These are phyloP conservation scores for Gallirallus australis DNA, from an alignment of 2,797 vertebrate genomes.

Conservation along the genomic window DNA sequence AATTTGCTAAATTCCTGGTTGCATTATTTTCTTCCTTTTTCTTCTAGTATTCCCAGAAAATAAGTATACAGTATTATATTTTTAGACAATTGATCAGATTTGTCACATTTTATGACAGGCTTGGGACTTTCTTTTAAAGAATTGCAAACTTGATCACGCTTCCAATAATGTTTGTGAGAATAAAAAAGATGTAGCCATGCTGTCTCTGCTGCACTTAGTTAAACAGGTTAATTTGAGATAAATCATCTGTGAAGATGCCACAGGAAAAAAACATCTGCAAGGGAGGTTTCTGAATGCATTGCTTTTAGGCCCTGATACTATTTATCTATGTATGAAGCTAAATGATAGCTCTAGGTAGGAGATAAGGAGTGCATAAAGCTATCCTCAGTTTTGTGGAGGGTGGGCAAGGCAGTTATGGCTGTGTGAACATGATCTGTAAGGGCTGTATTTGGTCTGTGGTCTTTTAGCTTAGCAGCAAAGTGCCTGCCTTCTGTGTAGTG, in stretches of 20 bases:
- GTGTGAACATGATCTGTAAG: not conserved
- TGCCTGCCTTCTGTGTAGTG: not conserved
- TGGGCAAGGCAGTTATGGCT: not conserved
- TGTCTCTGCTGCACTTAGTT: not conserved
- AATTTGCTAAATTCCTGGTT: not conserved
- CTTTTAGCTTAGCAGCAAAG: not conserved
- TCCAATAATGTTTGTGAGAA: not conserved
- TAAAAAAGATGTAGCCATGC: not conserved
- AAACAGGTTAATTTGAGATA: slow-evolving; percentile 11
- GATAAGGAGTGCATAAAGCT: not conserved
- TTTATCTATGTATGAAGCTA: not conserved
- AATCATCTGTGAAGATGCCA: not conserved
- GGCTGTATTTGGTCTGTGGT: not conserved
- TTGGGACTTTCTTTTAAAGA: not conserved
- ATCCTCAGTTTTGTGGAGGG: not conserved
- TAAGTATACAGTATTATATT: not conserved
- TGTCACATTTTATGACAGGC: not conserved
- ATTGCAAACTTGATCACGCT: not conserved
- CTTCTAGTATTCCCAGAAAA: not conserved
- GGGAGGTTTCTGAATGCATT: not conserved
- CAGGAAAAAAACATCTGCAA: not conserved
- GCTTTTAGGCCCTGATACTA: not conserved
- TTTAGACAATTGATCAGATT: not conserved
- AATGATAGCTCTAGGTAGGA: not conserved
- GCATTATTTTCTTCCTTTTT: not conserved